Base-by-base conservation (phyloP, 1,140 invertebrate species). In the Psilanteris sp. region DNA sequence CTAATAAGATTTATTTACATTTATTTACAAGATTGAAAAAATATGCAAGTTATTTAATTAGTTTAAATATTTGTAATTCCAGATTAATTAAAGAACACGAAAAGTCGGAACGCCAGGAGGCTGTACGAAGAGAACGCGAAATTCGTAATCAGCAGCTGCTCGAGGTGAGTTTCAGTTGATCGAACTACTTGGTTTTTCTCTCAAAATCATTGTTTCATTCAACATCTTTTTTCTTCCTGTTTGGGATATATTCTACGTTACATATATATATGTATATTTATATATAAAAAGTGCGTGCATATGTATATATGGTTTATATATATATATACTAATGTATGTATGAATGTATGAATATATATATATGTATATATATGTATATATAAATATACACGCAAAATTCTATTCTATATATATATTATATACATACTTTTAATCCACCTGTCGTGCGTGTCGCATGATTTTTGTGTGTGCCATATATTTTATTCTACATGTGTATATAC, bases 11-110 rank as follows among this genome's bases (percentile, higher is more conserved):
- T n/a, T n/a, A n/a, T n/a, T n/a, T n/a, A n/a, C n/a, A n/a, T n/a
- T n/a, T n/a, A n/a, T n/a, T n/a, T n/a, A n/a, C n/a, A n/a, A n/a
- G n/a, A n/a, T n/a, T n/a, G n/a, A n/a, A n/a, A n/a, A n/a, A n/a
- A n/a, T n/a, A n/a, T n/a, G n/a, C n/a, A n/a, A n/a, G n/a, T n/a
- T n/a, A n/a, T n/a, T n/a, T n/a, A n/a, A n/a, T n/a, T n/a, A n/a
- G n/a, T n/a, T n/a, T n/a, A n/a, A n/a, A n/a, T n/a, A n/a, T n/a
- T n/a, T n/a, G n/a, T 20, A 29, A 86, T 83, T 81, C 37, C 84
- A 93, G 93, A 87, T 84, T 94, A 50, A 87, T 93, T 43, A 92
- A 92, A 79, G 93, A 95, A 72, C 91, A 94, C 61, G 96, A 97
- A 83, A 93, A 93, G 77, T 90, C 91, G 20, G 94, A 96, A 77